Evolutionary conservation across 2,797 vertebrate genomes (phyloP).

Genomic region (Amblyopsis hoosieri): DNA sequence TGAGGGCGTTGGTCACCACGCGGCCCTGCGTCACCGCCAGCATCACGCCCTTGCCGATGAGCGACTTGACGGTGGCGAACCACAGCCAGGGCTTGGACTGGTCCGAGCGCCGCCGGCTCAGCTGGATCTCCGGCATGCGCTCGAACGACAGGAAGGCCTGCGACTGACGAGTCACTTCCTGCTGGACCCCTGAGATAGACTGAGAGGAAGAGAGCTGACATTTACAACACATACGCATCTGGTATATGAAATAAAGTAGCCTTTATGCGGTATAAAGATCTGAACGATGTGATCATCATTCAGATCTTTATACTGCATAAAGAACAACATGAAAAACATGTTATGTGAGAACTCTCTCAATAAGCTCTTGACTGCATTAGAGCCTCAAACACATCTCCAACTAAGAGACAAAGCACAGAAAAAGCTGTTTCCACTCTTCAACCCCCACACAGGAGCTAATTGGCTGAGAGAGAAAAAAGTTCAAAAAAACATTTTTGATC

Average conservation of each 20-base stretch:
- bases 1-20: constrained; percentile 94
- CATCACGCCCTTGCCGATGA: constrained; percentile 98
- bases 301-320: too few relatives aligned
- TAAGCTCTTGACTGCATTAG: too few relatives aligned
- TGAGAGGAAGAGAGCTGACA: constrained; percentile 50
- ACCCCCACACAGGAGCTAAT: not conserved
- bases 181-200: constrained; percentile 96
- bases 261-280: too few relatives aligned
- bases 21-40: constrained; percentile 93
- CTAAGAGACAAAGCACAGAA: not conserved
- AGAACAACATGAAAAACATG: too few relatives aligned
- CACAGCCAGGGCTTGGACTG: constrained; percentile 91
- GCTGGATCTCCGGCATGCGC: constrained; percentile 93
- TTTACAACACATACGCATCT: too few relatives aligned
- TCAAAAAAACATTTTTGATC: not conserved
- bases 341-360: too few relatives aligned
- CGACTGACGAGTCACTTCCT: constrained; percentile 91
- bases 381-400: too few relatives aligned
- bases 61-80: constrained; percentile 92
- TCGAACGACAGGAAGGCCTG: constrained; percentile 95
- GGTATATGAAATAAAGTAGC: too few relatives aligned
- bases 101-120: constrained; percentile 79
- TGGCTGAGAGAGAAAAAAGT: not conserved
- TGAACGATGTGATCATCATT: too few relatives aligned
- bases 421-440: not conserved